These are phyloP conservation scores for Calephelis perditalis DNA, from an alignment of 2,888 invertebrate species.

Conservation along the genomic window DNA sequence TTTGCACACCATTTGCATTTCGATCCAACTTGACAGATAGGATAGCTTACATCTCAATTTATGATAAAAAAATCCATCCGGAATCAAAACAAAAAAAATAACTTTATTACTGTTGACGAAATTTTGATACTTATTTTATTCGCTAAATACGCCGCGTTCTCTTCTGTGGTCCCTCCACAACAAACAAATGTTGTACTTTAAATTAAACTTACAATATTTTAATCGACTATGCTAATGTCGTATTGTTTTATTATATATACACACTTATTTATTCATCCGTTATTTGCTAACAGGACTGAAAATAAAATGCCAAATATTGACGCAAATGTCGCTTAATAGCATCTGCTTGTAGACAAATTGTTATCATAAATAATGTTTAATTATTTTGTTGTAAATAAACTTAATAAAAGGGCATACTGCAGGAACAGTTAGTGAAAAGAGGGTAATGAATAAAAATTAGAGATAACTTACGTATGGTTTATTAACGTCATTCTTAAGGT, in stretches of 20 bases:
- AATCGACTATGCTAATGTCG: slow-evolving; percentile 4
- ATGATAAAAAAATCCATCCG: too few species aligned
- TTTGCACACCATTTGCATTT: too few species aligned
- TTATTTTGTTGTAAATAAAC: slow-evolving; percentile 10
- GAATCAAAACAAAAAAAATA: too few species aligned
- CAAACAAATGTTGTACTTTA: not conserved
- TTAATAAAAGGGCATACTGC: not conserved
- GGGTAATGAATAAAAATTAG: too few species aligned
- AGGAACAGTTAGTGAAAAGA: too few species aligned
- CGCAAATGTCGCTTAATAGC: slow-evolving; percentile 10
- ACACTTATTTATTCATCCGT: slow-evolving; percentile 1
- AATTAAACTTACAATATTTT: slow-evolving; percentile 9
- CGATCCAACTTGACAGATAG: too few species aligned
- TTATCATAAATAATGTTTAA: slow-evolving; percentile 10
- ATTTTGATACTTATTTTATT: not conserved
- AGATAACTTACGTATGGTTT: too few species aligned
- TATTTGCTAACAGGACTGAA: slow-evolving; percentile 4
- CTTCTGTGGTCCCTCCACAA: not conserved
- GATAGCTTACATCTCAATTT: too few species aligned
- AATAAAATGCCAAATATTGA: slow-evolving; percentile 12
- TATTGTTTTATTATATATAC: slow-evolving; percentile 11
- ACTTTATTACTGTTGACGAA: too few species aligned
- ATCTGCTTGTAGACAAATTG: slow-evolving; percentile 10
- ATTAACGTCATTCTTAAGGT: too few species aligned
- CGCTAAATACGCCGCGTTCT: not conserved